Conservation (phyloP, 2,113 vertebrate species). For the Okapia johnstoni region DNA sequence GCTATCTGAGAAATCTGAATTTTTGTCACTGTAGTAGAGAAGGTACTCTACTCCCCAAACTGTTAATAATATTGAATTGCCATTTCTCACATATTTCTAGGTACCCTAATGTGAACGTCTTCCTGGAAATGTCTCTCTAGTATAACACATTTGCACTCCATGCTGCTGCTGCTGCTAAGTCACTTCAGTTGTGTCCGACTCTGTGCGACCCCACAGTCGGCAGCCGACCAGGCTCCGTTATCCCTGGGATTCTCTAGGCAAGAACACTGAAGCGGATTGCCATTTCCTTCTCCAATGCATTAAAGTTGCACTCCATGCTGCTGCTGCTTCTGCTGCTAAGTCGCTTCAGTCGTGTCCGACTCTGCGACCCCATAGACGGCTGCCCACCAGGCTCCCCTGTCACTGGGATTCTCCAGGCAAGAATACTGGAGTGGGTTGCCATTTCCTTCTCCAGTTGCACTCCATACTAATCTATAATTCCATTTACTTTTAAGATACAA, state of each 20-base stretch:
- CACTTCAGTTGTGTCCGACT: too few species aligned
- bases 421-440: too few species aligned
- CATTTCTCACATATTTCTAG: not conserved
- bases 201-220: too few species aligned
- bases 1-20: not conserved
- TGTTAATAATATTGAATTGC: not conserved
- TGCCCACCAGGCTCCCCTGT: too few species aligned
- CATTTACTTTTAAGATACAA: not conserved
- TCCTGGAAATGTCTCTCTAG: not conserved
- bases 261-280: too few species aligned
- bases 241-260: too few species aligned
- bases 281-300: too few species aligned
- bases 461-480: not conserved
- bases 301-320: not conserved
- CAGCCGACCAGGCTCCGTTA: too few species aligned
- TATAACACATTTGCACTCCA: not conserved
- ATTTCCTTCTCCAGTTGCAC: too few species aligned
- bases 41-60: not conserved
- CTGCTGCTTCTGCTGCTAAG: not conserved
- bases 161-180: not conserved
- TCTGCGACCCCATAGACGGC: too few species aligned
- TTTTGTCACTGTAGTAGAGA: not conserved
- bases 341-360: too few species aligned
- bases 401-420: too few species aligned
- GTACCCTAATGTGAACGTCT: not conserved